Evolutionary conservation across 2,113 vertebrate genomes (phyloP).

Genomic region (Rana temporaria): DNA sequence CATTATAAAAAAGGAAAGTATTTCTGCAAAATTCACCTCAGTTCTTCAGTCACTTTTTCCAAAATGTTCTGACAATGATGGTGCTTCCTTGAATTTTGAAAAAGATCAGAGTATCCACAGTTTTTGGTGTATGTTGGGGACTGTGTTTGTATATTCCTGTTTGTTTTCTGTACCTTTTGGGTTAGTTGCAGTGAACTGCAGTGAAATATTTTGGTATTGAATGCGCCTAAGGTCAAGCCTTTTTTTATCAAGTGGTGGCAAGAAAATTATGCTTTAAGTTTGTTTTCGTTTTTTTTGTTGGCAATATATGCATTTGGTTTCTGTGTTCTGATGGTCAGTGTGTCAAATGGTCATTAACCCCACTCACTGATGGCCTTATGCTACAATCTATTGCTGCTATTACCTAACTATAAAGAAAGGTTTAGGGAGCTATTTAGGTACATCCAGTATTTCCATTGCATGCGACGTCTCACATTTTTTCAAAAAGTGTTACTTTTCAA

Average conservation of each 20-base stretch:
- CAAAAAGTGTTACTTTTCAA: not conserved
- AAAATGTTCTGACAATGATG: constrained; percentile 17
- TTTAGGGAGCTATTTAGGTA: not conserved
- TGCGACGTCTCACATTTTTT: not conserved
- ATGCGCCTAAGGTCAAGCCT: constrained; percentile 11
- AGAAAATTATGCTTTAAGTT: not conserved
- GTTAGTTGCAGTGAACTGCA: constrained; percentile 29
- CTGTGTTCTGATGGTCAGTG: too few relatives aligned
- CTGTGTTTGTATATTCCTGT: constrained; percentile 33
- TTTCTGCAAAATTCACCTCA: constrained; percentile 2
- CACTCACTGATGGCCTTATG: not conserved
- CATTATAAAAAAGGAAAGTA: constrained; percentile 32
- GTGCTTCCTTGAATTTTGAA: constrained; percentile 37
- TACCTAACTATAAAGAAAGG: not conserved
- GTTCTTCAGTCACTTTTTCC: constrained; percentile 23
- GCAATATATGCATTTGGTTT: not conserved
- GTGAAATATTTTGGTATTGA: constrained; percentile 23
- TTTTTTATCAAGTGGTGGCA: not conserved
- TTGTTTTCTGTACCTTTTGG: constrained; percentile 26
- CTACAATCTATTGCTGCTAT: constrained; percentile 33
- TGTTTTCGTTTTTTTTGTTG: too few relatives aligned
- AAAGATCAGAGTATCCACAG: not conserved
- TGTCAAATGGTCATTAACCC: not conserved
- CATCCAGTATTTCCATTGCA: not conserved
- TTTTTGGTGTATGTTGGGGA: constrained; percentile 37